phyloP scores from a whole-genome alignment of 2,797 vertebrate species.

The Cichlasoma orientale region DNA sequence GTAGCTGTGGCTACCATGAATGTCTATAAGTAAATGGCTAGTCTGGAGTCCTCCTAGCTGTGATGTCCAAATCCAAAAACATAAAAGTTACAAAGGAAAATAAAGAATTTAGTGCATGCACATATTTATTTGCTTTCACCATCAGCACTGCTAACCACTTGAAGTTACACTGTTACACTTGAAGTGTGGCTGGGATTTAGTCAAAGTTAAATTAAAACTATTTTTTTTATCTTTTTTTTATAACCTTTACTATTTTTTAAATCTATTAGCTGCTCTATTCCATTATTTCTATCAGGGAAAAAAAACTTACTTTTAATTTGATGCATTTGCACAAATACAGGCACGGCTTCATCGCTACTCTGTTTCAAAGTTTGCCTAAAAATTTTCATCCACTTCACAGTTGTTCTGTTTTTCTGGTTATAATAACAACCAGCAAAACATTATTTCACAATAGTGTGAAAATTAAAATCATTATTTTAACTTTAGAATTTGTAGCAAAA shows the following conservation, averaged over 20 bases:
- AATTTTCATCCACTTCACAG: neutral
- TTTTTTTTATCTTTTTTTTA: neutral
- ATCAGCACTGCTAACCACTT: too few relatives aligned
- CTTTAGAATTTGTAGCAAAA: neutral
- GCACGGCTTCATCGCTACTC: neutral
- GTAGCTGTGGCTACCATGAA: neutral
- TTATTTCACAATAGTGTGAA: too few relatives aligned
- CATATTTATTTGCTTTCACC: too few relatives aligned
- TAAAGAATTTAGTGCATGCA: too few relatives aligned
- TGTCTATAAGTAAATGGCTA: neutral
- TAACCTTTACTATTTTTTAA: neutral
- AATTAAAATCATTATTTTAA: neutral
- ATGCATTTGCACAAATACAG: neutral
- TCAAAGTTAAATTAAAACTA: neutral
- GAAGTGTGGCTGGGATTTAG: neutral
- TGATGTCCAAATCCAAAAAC: neutral
- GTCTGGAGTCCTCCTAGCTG: too few relatives aligned
- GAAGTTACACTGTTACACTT: neutral
- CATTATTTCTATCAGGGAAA: neutral
- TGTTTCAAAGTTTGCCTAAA: neutral
- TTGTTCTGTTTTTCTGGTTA: neutral
- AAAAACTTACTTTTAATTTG: neutral
- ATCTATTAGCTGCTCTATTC: neutral
- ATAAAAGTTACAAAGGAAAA: too few relatives aligned
- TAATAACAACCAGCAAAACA: neutral